A percentile compares a stretch with the other conserved stretches of the same genome.
These are phyloP conservation scores for Bursaphelenchus mucronatus DNA, from an alignment of 1,140 invertebrate species.

Conservation along the genomic window DNA sequence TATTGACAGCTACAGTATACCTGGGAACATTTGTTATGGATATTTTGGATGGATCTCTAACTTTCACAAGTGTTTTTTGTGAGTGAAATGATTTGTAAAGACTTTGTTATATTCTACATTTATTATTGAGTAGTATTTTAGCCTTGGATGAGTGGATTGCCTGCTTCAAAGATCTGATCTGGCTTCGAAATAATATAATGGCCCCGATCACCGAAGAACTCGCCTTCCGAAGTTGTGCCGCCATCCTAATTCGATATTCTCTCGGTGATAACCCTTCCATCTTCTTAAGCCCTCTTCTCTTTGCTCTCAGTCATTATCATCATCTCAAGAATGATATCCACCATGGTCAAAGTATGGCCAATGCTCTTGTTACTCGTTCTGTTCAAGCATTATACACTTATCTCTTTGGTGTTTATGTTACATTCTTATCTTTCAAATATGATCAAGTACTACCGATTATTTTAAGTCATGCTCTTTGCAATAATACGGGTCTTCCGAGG, in stretches of 20 bases:
- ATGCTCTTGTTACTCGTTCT: conserved; percentile 3
- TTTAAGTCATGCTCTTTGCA: conserved; percentile 12
- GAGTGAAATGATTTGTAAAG: no score
- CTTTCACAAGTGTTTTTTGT: no score
- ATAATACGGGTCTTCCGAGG: conserved; percentile 7
- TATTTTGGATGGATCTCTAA: no score
- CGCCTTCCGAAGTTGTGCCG: conserved; percentile 11
- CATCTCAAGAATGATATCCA: background rate
- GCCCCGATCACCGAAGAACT: conserved; percentile 19
- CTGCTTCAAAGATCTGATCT: no score
- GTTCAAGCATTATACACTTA: conserved; percentile 15
- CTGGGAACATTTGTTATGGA: no score
- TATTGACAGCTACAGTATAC: no score
- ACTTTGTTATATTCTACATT: no score
- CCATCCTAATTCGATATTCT: conserved; percentile 4
- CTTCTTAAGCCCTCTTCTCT: conserved; percentile 7
- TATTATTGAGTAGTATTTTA: no score
- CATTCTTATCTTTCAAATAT: background rate
- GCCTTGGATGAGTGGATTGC: no score
- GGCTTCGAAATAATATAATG: background rate
- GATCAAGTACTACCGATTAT: conserved; percentile 6
- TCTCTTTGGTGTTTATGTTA: conserved; percentile 15
- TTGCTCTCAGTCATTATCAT: conserved; percentile 15
- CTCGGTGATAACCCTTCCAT: background rate
- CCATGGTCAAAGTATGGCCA: background rate